phyloP scores from a whole-genome alignment of 2,797 vertebrate species.

The Nannoperca australis region DNA sequence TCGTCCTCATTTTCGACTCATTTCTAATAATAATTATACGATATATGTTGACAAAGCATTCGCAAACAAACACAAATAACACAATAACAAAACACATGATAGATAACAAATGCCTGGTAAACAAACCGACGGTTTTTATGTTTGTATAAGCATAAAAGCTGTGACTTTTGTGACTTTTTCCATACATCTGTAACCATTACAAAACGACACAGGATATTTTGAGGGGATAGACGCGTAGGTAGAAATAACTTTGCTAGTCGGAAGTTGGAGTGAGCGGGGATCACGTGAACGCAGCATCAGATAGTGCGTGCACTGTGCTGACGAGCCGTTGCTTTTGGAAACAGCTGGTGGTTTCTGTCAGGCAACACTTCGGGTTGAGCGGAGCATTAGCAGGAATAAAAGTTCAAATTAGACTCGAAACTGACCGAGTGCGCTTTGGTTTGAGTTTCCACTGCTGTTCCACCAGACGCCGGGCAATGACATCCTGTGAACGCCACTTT shows the following conservation, averaged over 20 bases:
- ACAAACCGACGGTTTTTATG: not conserved
- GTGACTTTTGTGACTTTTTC: not conserved
- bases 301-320: constrained; percentile 61
- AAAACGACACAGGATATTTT: not conserved
- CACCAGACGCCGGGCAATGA: constrained; percentile 43
- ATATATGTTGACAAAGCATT: not conserved
- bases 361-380: constrained; percentile 18
- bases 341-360: constrained; percentile 83
- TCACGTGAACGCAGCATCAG: constrained; percentile 66
- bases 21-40: not conserved
- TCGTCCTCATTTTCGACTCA: not conserved
- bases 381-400: constrained; percentile 49
- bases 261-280: not conserved
- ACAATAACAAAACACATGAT: not conserved
- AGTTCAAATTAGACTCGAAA: constrained; percentile 50
- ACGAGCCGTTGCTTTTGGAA: constrained; percentile 79
- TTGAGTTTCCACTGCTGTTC: constrained; percentile 27
- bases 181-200: not conserved
- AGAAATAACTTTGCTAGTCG: not conserved
- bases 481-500: constrained; percentile 52
- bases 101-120: not conserved
- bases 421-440: not conserved
- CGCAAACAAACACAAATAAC: not conserved
- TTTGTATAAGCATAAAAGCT: not conserved
- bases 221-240: not conserved